phyloP scores from a whole-genome alignment of 35 echinoderm and acorn worm genomes.

The Heliocidaris tuberculata region DNA sequence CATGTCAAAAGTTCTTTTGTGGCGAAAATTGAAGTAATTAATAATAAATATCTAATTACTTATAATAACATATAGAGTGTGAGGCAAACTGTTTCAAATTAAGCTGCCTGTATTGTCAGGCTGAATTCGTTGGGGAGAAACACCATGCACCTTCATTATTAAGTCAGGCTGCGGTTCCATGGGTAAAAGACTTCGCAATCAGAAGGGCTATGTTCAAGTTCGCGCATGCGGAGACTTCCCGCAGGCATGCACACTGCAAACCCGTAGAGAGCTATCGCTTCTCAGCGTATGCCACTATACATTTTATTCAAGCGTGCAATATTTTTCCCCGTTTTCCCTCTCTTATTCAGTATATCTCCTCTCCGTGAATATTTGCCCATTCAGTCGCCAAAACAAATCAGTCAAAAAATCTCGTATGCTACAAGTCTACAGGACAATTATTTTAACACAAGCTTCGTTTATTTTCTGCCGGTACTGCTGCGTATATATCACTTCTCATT shows the following conservation, averaged over 20 bases:
- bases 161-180: background rate
- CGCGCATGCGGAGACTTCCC: background rate
- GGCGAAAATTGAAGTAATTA: background rate
- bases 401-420: background rate
- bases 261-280: background rate
- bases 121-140: background rate
- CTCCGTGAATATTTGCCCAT: background rate
- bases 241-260: background rate
- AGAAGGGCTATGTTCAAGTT: background rate
- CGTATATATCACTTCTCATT: background rate
- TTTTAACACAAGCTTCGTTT: background rate
- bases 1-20: background rate
- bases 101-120: background rate
- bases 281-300: background rate
- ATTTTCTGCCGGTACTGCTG: background rate
- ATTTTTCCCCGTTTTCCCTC: background rate
- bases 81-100: constrained; percentile 12
- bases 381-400: constrained; percentile 5
- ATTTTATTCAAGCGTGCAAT: background rate
- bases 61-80: background rate
- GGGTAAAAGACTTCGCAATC: background rate
- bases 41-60: constrained; percentile 20
- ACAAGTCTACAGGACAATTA: background rate
- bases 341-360: background rate
- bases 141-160: background rate